Evolutionary conservation across 2,888 invertebrate species (phyloP).

Genomic region (Eupithecia pulchellata): DNA sequence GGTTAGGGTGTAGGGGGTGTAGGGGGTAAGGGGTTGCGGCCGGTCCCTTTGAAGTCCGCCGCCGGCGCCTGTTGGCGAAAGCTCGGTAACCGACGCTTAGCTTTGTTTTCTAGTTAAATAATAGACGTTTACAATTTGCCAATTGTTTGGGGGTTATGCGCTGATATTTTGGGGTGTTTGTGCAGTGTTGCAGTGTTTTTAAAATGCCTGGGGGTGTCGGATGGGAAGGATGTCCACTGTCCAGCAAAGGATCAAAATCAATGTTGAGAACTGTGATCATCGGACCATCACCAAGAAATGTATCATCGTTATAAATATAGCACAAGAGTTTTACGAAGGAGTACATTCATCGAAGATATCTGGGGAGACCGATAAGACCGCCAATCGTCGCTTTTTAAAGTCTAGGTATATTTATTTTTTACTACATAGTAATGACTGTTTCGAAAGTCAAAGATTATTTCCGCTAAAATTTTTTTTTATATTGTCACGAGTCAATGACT

Average conservation of each 20-base stretch:
- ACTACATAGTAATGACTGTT: too few relatives aligned
- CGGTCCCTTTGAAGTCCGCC: constrained; percentile 80
- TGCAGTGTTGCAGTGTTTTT: constrained; percentile 3
- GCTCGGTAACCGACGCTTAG: constrained; percentile 80
- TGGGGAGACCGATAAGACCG: too few relatives aligned
- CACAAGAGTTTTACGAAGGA: too few relatives aligned
- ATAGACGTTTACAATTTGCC: constrained; percentile 70
- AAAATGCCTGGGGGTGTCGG: background rate
- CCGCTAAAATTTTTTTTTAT: too few relatives aligned
- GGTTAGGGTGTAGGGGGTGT: constrained; percentile 46
- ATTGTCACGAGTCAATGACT: too few relatives aligned
- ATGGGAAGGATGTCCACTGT: background rate
- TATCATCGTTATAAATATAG: too few relatives aligned
- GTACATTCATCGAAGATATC: too few relatives aligned
- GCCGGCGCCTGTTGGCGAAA: constrained; percentile 79
- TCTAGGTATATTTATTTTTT: too few relatives aligned
- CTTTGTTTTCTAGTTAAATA: constrained; percentile 82
- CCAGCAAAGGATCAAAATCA: background rate
- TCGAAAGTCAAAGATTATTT: too few relatives aligned
- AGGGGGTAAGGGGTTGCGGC: constrained; percentile 62
- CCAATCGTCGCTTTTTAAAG: too few relatives aligned
- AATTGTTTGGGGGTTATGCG: constrained; percentile 58
- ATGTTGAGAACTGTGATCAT: background rate
- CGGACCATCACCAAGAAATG: background rate
- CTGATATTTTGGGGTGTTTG: constrained; percentile 33